Base-by-base conservation (phyloP, 2,113 vertebrate species). In the Chaetorhynchus papuensis region DNA sequence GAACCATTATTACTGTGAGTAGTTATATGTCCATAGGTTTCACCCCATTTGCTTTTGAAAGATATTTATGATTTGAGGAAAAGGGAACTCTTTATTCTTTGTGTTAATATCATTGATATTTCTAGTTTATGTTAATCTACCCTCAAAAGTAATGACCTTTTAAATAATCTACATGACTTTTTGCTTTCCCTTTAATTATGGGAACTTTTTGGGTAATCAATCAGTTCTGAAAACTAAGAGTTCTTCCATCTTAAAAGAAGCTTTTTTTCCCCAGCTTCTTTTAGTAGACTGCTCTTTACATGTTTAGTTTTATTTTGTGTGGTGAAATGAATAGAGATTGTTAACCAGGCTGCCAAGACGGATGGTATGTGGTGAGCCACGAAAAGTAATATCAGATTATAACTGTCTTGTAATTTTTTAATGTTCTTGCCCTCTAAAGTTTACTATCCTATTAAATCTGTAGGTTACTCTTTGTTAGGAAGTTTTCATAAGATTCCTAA, bases 381-480 rank as follows among this genome's bases (percentile, higher is more conserved):
- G 85, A 84, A 87, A 96, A 92, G 83, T 77, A 76, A 84, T 83
- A 80, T 64, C 45, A 79, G 61, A 93, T 89, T 80, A 87, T 64
- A 89, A 68, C 75, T 93, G 53, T 87, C 31, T 65, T 82, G 64
- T 90, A 94, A 96, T 89, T 93, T 96, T 90, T 84, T 78, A 82
- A 89, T 80, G 42, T 33, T 56, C 74, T 90, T 93, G 44, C 77
- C 54, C 65, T 88, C 72, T 61, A 54, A 85, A 89, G 69, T 57
- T 89, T 91, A 70, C 85, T 95, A 83, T 87, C 52, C 49, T 93
- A 63, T 75, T 85, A 47, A 84, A 95, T 93, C 63, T 17, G 47
- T 91, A 95, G 41, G 75, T 90, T 79, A 69, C 19, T 37, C 69
- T 93, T 74, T 83, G 52, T 64, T 77, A 56, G 79, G 77, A 91